phyloP scores from a whole-genome alignment of 2,113 vertebrate species.

The Corythornis cristatus region DNA sequence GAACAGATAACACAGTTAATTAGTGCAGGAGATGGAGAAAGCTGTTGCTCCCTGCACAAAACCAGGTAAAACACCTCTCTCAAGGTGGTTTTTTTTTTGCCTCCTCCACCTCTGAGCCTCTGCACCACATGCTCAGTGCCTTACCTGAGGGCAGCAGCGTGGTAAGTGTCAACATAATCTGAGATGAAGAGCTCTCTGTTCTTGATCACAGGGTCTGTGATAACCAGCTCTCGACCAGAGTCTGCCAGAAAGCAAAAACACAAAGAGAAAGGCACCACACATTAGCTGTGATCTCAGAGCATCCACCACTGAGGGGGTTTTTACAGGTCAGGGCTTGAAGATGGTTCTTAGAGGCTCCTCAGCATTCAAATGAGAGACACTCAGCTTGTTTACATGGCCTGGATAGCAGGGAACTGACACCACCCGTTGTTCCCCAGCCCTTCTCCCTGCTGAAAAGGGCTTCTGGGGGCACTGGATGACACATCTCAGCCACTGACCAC shows the following conservation, averaged over 20 bases:
- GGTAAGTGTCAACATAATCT: constrained; percentile 97
- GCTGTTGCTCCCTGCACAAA: neutral
- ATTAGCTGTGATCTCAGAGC: neutral
- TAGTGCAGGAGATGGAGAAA: neutral
- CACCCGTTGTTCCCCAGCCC: fast-evolving
- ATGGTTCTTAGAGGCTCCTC: neutral
- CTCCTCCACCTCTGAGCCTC: neutral
- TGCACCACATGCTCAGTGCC: neutral
- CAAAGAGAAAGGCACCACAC: neutral
- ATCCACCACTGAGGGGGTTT: neutral
- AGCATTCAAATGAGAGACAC: neutral
- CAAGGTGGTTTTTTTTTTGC: neutral
- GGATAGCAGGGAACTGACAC: fast-evolving
- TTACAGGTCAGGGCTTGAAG: neutral
- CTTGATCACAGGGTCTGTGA: constrained; percentile 97
- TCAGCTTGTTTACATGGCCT: fast-evolving
- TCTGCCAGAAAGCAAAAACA: constrained; percentile 76
- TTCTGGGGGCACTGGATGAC: neutral
- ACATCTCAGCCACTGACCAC: neutral
- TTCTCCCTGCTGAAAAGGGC: neutral
- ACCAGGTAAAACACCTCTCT: neutral
- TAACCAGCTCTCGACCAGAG: constrained; percentile 95
- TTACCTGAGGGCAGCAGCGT: constrained; percentile 96
- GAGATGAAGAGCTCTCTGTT: constrained; percentile 99
- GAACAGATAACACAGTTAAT: neutral